Evolutionary conservation across 2,888 invertebrate genomes (phyloP), one percentile per base, ranked within the genome.

Genomic region (Lacanobia oleracea): DNA sequence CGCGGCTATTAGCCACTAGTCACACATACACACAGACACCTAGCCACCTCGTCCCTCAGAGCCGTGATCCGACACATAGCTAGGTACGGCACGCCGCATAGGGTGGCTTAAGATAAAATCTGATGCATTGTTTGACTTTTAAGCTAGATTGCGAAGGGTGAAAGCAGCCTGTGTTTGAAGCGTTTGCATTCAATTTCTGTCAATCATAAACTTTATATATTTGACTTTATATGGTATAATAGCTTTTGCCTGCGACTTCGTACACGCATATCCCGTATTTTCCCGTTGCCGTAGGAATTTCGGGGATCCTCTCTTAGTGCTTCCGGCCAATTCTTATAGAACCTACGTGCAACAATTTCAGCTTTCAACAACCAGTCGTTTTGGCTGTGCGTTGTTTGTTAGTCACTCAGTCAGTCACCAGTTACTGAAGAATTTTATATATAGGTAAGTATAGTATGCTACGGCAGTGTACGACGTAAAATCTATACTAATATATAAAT

Each of bases 11-110:
- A 83, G 71, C 78, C 78, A 56, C 48, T 65, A 67, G 67, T 37
- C 76, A 75, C 16, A 16, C 33, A 43, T 18, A n/a, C n/a, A 37
- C 56, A 12, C 48, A 68, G 65, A 62, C 45, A 40, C 6, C 2
- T 40, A 53, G 56, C 48, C 67, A 18, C 27, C 14, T 50, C 57
- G 65, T 45, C 45, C 33, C n/a, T 27, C 43, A 9, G 56, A 50
- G 65, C 57, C 50, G 82, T 79, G 78, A 79, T 79, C 86, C 86
- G 67, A 65, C 6, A 9, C 62, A 73, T 57, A 62, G 81, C 57
- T 64, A 75, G 73, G 72, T 77, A 67, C 72, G 86, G 72, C 86
- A 80, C 83, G 85, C 37, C 66, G 72, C 70, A 43, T 72, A 82
- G 79, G 79, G 82, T 72, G 59, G 7, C 45, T 63, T 21, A 51